phyloP scores from a whole-genome alignment of 2,113 vertebrate species.

The Dasyurus viverrinus region DNA sequence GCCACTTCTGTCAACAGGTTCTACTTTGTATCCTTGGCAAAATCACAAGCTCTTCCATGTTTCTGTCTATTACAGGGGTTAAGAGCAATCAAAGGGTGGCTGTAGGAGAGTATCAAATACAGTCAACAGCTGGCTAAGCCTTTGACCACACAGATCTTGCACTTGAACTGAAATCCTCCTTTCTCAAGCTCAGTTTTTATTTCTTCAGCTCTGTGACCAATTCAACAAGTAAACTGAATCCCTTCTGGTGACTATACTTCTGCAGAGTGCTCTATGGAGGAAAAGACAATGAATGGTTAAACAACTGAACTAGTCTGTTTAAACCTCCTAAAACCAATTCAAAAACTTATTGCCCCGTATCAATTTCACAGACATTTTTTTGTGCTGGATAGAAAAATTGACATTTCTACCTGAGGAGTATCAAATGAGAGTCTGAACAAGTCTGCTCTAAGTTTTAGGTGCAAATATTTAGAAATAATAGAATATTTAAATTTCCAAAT shows the following conservation, averaged over 20 bases:
- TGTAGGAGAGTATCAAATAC: conserved; percentile 43
- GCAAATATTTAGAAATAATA: conserved; percentile 9
- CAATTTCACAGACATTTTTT: conserved; percentile 35
- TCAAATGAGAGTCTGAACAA: background rate
- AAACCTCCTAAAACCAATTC: background rate
- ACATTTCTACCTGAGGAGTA: background rate
- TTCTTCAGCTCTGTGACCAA: conserved; percentile 75
- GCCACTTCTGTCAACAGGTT: conserved; percentile 54
- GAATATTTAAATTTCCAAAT: conserved; percentile 30
- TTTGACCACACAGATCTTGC: conserved; percentile 35
- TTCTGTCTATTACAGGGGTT: conserved; percentile 36
- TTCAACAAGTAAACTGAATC: conserved; percentile 45
- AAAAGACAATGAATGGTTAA: conserved; percentile 28
- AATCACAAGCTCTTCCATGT: conserved; percentile 54
- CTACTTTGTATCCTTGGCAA: conserved; percentile 53
- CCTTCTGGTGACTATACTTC: conserved; percentile 31
- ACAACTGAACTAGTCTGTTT: background rate
- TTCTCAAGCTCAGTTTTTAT: conserved; percentile 70
- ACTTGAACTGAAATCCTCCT: conserved; percentile 64
- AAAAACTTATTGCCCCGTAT: conserved; percentile 33
- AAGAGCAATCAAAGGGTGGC: conserved; percentile 68
- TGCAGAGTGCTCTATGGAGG: background rate
- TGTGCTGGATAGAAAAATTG: background rate
- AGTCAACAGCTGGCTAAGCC: conserved; percentile 64
- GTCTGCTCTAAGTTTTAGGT: conserved; percentile 13